Evolutionary conservation across 1,140 invertebrate genomes (phyloP), one percentile per base, ranked within the genome.

Genomic region (Cephus cinctus): DNA sequence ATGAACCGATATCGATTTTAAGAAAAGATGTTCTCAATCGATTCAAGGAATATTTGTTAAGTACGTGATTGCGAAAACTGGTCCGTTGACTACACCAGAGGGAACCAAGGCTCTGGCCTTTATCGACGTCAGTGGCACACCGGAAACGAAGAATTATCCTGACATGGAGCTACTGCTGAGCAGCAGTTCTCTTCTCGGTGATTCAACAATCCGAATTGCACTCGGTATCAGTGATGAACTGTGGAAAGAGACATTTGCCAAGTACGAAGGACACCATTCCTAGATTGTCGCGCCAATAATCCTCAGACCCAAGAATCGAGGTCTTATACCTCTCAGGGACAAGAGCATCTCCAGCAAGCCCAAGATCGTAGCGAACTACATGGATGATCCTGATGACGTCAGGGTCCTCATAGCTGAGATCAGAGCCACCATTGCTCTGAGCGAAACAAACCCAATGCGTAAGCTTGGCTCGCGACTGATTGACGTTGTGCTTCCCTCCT

Each of bases 231-330:
- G 76, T 35, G 77, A 81, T 25, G 66, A 78, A 23, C 76, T 84
- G 25, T 85, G 76, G 53, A 57, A 78, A 8, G 59, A 74, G 2
- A 72, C 81, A 3, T 85, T 78, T 47, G 71, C 72, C 1, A 61
- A 78, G 4, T 71, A 81, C 9, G 79, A 80, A 34, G 71, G 74
- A 23, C 64, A 69, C 25, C 78, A 86, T 25, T 67, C 77, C 0
- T 84, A 84, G 40, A 81, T 82, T 73, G 76, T 86, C 15, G 83
- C 83, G 20, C 83, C 71, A 2, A 85, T 86, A 77, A 73, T 87
- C 1, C 68, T 88, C 69, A 70, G 85, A 25, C 88, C 88, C 2
- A 86, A 87, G 70, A 87, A 85, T 22, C 78, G 74, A 52, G 90
- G 90, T 3, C 80, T 78, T 41, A 76, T 93, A 9, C 77, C 78